These are phyloP conservation scores for Miniopterus natalensis DNA, from an alignment of 2,113 vertebrate species.

Conservation along the genomic window DNA sequence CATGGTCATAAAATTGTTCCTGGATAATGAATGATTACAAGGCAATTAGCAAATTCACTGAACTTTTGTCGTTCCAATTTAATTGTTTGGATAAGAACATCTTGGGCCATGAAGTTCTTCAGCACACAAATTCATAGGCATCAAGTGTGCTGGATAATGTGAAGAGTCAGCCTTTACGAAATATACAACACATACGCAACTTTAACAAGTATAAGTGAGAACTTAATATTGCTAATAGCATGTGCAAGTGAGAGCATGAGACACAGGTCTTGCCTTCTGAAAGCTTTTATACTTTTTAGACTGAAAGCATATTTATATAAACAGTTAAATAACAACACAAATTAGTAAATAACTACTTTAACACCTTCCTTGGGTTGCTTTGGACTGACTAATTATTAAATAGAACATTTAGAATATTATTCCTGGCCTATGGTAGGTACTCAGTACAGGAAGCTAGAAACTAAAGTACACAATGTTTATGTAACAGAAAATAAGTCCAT, in stretches of 20 bases:
- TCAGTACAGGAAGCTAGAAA: neutral
- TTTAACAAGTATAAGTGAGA: constrained; percentile 24
- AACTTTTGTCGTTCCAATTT: constrained; percentile 63
- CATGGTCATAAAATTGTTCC: constrained; percentile 32
- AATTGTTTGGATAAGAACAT: constrained; percentile 60
- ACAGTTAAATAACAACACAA: constrained; percentile 37
- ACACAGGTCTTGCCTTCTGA: neutral
- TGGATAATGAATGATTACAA: constrained; percentile 52
- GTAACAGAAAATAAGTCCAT: neutral
- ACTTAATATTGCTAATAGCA: neutral
- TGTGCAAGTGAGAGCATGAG: neutral
- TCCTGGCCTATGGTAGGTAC: neutral
- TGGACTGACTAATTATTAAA: constrained; percentile 28
- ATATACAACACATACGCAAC: neutral
- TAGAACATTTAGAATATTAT: constrained; percentile 31
- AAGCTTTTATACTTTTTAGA: constrained; percentile 43
- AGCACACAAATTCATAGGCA: neutral
- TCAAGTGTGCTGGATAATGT: neutral
- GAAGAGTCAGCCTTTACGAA: constrained; percentile 30
- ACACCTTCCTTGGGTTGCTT: neutral
- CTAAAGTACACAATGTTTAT: neutral
- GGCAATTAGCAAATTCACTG: constrained; percentile 51
- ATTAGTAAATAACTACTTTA: neutral
- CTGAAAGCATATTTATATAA: constrained; percentile 13
- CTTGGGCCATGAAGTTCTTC: constrained; percentile 34